Base-by-base conservation (phyloP, 1,140 invertebrate genomes). In the Lordiphosa clarofinis region DNA sequence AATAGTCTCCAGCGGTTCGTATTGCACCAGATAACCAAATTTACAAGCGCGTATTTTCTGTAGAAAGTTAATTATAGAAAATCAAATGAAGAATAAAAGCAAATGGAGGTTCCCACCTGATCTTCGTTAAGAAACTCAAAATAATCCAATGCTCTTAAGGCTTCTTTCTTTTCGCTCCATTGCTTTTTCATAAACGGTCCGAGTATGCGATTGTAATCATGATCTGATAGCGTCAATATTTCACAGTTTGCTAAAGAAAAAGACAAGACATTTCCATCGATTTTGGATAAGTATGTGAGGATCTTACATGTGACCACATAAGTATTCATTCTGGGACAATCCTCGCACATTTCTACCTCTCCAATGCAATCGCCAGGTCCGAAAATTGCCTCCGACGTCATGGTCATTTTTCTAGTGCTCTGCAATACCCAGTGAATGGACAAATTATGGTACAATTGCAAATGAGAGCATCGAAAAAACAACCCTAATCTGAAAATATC, bases 81-180 rank as follows among this genome's bases (percentile, higher is more conserved):
- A 2, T 15, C 3, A 19, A 19, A 3, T 19, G 19, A 19, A 19
- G 19, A 19, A 19, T 19, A 19, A 19, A 19, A 19, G 2, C 2
- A 3, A 19, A 19, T 19, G 19, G 19, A 19, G 3, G 19, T 19
- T 19, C 19, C 19, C 4, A 86, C 87, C 71, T 89, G 87, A 6
- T 68, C 60, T 0, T 69, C 43, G 5, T 61, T 87, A 1, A 76
- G 53, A 44, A 69, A 71, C 0, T 72, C 60, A 13, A 89, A 88
- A 49, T 88, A 86, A 13, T 64, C 71, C 4, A 88, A 52, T 6
- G 84, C 53, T 0, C 47, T 46, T 0, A 89, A 0, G 9, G 78
- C 87, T 0, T 5, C 9, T 44, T 75, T 88, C 42, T 79, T 87
- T 13, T 89, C 78, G 5, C 40, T 11, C 86, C 86, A 87, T 24